Evolutionary conservation across 2,888 invertebrate genomes (phyloP).

Genomic region (Zaprionus lineosus): DNA sequence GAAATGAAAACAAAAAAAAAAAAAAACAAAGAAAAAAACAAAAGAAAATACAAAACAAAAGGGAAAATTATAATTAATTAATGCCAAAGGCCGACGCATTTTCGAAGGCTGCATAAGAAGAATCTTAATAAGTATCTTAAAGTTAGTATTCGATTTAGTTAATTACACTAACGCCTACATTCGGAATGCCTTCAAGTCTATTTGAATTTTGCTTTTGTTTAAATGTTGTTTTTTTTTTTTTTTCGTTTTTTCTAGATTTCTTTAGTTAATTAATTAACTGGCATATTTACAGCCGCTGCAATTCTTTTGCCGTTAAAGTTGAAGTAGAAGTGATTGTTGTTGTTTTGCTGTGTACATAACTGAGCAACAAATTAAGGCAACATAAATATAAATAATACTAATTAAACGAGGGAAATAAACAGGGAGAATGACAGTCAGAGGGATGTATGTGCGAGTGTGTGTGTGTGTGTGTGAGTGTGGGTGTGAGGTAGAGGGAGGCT

Average conservation of each 20-base stretch:
- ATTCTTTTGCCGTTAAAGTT: conserved; percentile 28
- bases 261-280: conserved; percentile 30
- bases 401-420: conserved; percentile 58
- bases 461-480: neutral
- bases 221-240: neutral
- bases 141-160: conserved; percentile 10
- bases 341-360: conserved; percentile 54
- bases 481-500: conserved; percentile 1
- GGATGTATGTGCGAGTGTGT: neutral
- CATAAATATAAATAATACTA: conserved; percentile 63
- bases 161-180: conserved; percentile 30
- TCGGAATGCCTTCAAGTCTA: too few relatives aligned
- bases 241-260: conserved; percentile 4
- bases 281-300: conserved; percentile 64
- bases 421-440: conserved; percentile 5
- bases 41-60: neutral
- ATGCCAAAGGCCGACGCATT: conserved; percentile 7
- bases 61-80: neutral
- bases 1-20: conserved; percentile 7
- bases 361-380: conserved; percentile 70
- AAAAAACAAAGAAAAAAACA: neutral
- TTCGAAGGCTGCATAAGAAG: conserved; percentile 28
- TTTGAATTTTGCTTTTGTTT: neutral
- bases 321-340: conserved; percentile 25
- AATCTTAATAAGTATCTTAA: conserved; percentile 15